Conservation (phyloP, 2,797 vertebrate genomes). For the Sarcophilus harrisii region DNA sequence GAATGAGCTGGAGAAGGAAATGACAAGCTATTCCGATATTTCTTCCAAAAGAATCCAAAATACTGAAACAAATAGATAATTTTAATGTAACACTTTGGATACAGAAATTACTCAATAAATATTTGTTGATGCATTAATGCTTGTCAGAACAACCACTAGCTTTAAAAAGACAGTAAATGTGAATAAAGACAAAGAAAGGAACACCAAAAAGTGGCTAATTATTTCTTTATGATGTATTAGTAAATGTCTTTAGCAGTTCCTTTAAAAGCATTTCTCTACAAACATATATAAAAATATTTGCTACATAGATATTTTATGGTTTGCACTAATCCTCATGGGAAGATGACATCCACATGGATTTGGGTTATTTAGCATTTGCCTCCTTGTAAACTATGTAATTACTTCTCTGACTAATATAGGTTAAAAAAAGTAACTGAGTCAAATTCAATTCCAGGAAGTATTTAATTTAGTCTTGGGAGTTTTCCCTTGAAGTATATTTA, state of each 20-base stretch:
- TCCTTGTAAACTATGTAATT: not conserved
- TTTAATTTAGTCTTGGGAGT: slow-evolving; percentile 37
- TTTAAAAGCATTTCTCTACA: not conserved
- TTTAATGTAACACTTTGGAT: not conserved
- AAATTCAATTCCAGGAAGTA: slow-evolving; percentile 1
- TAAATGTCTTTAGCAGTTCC: not conserved
- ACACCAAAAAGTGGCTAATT: not conserved
- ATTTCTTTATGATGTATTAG: not conserved
- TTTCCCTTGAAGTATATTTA: slow-evolving; percentile 1
- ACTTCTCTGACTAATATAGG: not conserved
- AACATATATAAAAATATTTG: not conserved
- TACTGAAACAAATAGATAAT: not conserved
- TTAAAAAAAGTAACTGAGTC: slow-evolving; percentile 28
- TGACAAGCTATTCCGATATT: not conserved
- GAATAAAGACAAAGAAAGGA: not conserved
- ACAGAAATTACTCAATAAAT: not conserved
- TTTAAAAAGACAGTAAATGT: not conserved
- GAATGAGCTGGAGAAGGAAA: not conserved
- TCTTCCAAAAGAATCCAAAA: not conserved
- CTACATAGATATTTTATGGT: not conserved
- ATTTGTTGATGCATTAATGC: not conserved
- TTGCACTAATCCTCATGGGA: not conserved
- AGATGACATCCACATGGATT: not conserved
- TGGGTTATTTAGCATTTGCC: not conserved
- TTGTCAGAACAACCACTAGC: not conserved